Base-by-base conservation (phyloP, 1,140 invertebrate species). In the Yoshiicerus persimilis region DNA sequence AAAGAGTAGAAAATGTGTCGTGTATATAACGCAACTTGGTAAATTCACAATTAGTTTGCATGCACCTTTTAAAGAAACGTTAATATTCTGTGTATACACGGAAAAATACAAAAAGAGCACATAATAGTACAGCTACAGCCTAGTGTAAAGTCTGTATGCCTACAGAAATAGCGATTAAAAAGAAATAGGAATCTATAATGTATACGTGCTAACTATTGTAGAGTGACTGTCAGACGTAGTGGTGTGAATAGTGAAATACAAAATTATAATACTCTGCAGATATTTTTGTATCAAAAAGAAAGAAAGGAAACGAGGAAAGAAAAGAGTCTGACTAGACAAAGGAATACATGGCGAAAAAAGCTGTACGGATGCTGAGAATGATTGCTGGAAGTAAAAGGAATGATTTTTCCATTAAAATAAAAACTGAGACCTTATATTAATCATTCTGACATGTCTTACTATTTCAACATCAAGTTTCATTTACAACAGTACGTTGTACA, bases 351-450 rank as follows among this genome's bases (percentile, higher is more conserved):
- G 13, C 25, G 10, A 36, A 80, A 38, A 36, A 80, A 80, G 32
- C 16, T 80, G 0, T 80, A 36, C 25, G 30, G 75, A 80, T 38
- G 75, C 75, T 80, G 75, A 36, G 75, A 80, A 32, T 80, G 75
- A 80, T 80, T 34, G 75, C 34, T 80, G 32, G 75, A 23, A 36
- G 75, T 34, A 70, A 30, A 30, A 70, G 75, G 64, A 32, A 80
- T 80, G 32, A 34, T 34, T 80, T 80, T 80, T 80, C 32, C 75
- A 80, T 80, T 23, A 80, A 80, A 80, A 80, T 36, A 36, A 36
- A 80, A n/a, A 80, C 75, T 80, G 20, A 80, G 75, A 80, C 75
- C 20, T 34, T 80, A 32, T 34, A 80, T 80, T 80, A 80, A 80
- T 80, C 75, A 80, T 80, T 36, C 38, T 80, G 75, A 80, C 75